Evolutionary conservation across 1,140 invertebrate species (phyloP).

Genomic region (Schmidtea mediterranea): DNA sequence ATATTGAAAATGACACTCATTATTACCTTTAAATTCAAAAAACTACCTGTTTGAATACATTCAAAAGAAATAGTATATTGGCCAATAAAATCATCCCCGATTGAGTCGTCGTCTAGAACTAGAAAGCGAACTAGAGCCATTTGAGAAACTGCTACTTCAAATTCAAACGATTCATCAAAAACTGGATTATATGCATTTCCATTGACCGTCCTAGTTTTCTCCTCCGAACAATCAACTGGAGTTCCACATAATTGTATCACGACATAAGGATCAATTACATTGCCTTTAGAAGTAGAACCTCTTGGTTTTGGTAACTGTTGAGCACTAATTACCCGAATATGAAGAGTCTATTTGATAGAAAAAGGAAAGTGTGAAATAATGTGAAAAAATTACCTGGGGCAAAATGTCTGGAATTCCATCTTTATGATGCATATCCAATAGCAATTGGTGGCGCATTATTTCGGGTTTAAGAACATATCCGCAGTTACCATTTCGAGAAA

Average conservation of each 20-base stretch:
- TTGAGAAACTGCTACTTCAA: conserved; percentile 37
- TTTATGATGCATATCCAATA: not conserved
- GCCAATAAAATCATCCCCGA: conserved; percentile 41
- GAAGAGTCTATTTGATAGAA: not conserved
- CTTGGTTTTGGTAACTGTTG: conserved; percentile 36
- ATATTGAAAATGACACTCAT: no score
- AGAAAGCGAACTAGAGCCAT: conserved; percentile 36
- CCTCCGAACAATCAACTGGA: conserved; percentile 36
- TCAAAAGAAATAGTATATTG: conserved; percentile 37
- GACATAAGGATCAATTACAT: conserved; percentile 36
- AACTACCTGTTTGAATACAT: conserved; percentile 34
- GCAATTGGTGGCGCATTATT: not conserved
- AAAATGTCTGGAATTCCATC: not conserved
- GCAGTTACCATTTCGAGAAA: conserved; percentile 36
- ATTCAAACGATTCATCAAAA: conserved; percentile 41
- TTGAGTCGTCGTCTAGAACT: conserved; percentile 38
- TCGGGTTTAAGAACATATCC: conserved; percentile 39
- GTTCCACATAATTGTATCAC: conserved; percentile 37
- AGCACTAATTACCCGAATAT: conserved; percentile 34
- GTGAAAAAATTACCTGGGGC: not conserved
- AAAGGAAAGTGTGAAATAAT: not conserved
- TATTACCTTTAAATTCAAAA: no score
- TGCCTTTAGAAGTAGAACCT: conserved; percentile 35
- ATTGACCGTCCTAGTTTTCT: conserved; percentile 35
- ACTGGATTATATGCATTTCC: conserved; percentile 38